Base-by-base conservation (phyloP, 2,888 invertebrate species). In the Pterostichus niger region DNA sequence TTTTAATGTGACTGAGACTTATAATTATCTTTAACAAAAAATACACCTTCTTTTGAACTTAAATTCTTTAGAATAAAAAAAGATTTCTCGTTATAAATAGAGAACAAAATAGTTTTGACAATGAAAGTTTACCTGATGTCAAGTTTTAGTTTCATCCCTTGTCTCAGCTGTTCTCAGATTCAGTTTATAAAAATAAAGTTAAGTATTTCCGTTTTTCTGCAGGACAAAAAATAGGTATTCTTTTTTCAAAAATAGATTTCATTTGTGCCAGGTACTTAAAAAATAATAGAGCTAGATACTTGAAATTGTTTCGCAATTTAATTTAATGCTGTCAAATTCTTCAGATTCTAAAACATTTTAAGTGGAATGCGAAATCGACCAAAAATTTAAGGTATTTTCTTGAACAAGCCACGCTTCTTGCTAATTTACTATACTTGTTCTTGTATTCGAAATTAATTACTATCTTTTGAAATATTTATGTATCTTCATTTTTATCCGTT, bases 301-400 rank as follows among this genome's bases (percentile, higher is more conserved):
- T 76, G 40, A 76, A 33, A 76, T 76, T 54, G 17, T 13, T 76
- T 54, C 35, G 33, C 33, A 54, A 56, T 76, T 75, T 33, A 75
- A 13, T 52, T 56, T 56, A 40, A 56, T 76, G 54, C 40, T 56
- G 40, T 54, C 35, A 33, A 76, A 76, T 76, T 76, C 76, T 76
- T 15, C 9, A 15, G 33, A 76, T 54, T 56, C 52, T 17, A 33
- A 24, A 75, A 31, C 71, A 31, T 75, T 75, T 49, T 52, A 52
- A 75, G 49, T 49, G 75, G 52, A 75, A 75, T 75, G 75, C 75
- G 52, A 75, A 75, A 75, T 75, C 75, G 56, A 76, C 76, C 56
- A 56, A 76, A 76, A 54, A 76, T 76, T 13, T 46, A 35, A 75
- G 75, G 33, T 49, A 54, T 76, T 68, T 76, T 52, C 75, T 76